These are phyloP conservation scores for Brachionus plicatilis DNA, from an alignment of 1,140 invertebrate genomes.

Conservation along the genomic window DNA sequence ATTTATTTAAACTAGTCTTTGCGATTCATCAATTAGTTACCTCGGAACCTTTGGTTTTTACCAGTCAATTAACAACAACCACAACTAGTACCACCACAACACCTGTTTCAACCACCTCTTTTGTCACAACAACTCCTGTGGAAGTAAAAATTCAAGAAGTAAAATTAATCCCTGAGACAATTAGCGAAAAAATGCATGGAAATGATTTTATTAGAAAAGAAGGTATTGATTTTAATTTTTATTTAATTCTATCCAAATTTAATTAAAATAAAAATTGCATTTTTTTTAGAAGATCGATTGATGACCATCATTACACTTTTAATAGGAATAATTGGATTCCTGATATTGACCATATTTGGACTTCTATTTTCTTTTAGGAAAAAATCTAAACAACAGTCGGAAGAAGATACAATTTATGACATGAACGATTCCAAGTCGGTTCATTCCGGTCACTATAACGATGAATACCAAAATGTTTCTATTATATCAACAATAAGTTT, in stretches of 20 bases:
- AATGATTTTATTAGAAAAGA: neutral
- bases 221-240: neutral
- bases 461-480: conserved; percentile 25
- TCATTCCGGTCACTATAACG: neutral
- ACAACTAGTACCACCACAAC: neutral
- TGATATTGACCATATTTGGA: neutral
- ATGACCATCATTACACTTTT: neutral
- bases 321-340: neutral
- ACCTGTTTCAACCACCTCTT: neutral
- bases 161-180: neutral
- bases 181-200: conserved; percentile 2
- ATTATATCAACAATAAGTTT: conserved; percentile 8
- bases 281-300: neutral
- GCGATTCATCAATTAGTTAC: neutral
- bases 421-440: neutral
- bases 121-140: neutral
- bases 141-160: neutral
- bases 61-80: neutral
- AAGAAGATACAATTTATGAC: conserved; percentile 24
- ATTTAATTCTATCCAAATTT: too few relatives aligned
- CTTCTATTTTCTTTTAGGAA: neutral
- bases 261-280: neutral
- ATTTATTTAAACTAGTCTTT: neutral
- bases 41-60: neutral
- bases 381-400: neutral